Evolutionary conservation across 2,797 vertebrate species (phyloP).

Genomic region (Peromyscus attwateri): DNA sequence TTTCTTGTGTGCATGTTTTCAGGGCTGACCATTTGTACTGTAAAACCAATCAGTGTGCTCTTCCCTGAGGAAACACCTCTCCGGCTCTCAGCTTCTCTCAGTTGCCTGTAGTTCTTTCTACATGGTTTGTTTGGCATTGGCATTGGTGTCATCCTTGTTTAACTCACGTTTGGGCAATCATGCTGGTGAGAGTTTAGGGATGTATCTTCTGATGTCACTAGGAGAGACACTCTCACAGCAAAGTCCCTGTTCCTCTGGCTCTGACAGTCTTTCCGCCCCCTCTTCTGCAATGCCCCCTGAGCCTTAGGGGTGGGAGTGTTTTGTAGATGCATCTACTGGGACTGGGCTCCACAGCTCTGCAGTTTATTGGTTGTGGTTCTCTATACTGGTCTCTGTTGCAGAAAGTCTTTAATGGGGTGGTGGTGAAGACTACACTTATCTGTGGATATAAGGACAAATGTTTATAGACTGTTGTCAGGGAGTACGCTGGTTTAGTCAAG

Average conservation of each 20-base stretch:
- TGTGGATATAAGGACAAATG: neutral
- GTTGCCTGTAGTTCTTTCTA: neutral
- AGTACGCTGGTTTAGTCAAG: neutral
- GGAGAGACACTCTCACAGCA: neutral
- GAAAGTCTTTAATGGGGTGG: neutral
- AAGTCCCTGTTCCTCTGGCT: neutral
- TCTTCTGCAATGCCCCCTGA: neutral
- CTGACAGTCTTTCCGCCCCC: neutral
- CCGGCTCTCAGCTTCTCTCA: neutral
- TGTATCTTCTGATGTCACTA: neutral
- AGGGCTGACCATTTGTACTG: neutral
- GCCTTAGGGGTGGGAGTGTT: neutral
- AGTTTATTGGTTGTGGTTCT: neutral
- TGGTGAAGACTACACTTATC: neutral
- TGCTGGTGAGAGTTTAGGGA: neutral
- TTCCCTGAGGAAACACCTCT: neutral
- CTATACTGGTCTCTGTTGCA: neutral
- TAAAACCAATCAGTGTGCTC: too few species aligned
- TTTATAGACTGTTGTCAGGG: neutral
- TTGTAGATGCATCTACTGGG: neutral
- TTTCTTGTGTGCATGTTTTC: neutral
- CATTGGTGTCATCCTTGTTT: neutral
- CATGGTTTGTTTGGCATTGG: neutral
- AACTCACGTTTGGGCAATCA: neutral
- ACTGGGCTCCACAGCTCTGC: neutral